phyloP scores from a whole-genome alignment of 2,113 vertebrate species.

The Thoracochromis brauschi region DNA sequence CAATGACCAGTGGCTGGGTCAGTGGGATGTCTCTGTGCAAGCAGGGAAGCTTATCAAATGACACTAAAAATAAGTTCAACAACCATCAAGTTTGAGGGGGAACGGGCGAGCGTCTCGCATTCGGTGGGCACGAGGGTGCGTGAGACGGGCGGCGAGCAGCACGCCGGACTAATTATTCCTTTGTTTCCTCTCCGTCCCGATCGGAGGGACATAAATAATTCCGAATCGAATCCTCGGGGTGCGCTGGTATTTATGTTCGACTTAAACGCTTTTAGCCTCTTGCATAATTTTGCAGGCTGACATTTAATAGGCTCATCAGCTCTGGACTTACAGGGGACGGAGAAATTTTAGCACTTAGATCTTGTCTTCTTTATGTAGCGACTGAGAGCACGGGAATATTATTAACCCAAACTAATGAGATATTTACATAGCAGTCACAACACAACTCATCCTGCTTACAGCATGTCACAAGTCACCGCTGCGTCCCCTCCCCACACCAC shows the following conservation, averaged over 20 bases:
- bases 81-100: constrained; percentile 85
- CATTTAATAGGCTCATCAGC: constrained; percentile 71
- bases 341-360: constrained; percentile 34
- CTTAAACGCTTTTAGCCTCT: constrained; percentile 50
- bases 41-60: constrained; percentile 94
- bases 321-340: constrained; percentile 54
- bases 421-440: constrained; percentile 45
- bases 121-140: constrained; percentile 74
- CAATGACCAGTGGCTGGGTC: constrained; percentile 99
- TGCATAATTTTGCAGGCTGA: constrained; percentile 68
- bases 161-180: constrained; percentile 79
- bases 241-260: constrained; percentile 51
- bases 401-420: constrained; percentile 41
- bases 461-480: neutral
- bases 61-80: constrained; percentile 99
- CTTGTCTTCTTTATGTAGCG: neutral
- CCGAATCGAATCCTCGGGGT: constrained; percentile 59
- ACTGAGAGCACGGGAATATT: constrained; percentile 11
- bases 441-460: neutral
- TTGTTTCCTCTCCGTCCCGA: constrained; percentile 73
- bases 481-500: neutral
- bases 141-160: constrained; percentile 62
- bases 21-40: constrained; percentile 92
- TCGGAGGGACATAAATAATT: constrained; percentile 67
- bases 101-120: constrained; percentile 64